Evolutionary conservation across 1,140 invertebrate species (phyloP), one percentile per base, ranked within the genome.

Genomic region (Chlorops oryzae): DNA sequence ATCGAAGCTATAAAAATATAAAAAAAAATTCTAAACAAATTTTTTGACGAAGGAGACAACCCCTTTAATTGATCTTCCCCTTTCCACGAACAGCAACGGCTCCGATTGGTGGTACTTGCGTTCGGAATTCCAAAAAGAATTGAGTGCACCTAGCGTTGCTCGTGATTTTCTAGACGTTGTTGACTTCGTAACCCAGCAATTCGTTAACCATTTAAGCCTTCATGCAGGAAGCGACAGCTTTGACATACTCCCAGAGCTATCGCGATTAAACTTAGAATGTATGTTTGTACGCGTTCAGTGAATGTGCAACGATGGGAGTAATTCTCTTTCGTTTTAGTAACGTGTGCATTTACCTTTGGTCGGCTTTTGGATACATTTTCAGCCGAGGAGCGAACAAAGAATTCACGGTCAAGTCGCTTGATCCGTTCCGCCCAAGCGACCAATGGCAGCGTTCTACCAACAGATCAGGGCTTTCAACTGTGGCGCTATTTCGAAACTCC

Each of bases 221-320:
- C n/a, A n/a, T n/a, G 24, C 53, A 1, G 21, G 28, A 1, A 27
- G 43, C n/a, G 22, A 47, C 47, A 50, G 61, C 47, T 57, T 77
- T 1, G 83, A 93, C 74, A 81, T 90, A 63, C 59, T 88, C 39
- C 76, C 79, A 10, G 77, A 84, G 64, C 65, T 93, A 12, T 85
- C 85, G 24, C 78, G 85, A 55, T 72, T 90, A 25, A 87, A 84
- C 69, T 78, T 91, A 47, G 88, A 92, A 80, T 73, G 90, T 90
- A 80, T 77, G 74, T 76, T 57, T 52, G 56, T 47, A n/a, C n/a
- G n/a, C n/a, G n/a, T n/a, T n/a, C n/a, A n/a, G n/a, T n/a, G n/a
- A n/a, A n/a, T n/a, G n/a, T 12, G 52, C 28, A 17, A 27, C 2
- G 22, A 9, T 23, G 10, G 13, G 2, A 23, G 5, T 9, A 24